Evolutionary conservation across 2,888 invertebrate genomes (phyloP), one percentile per base, ranked within the genome.

Genomic region (Philhelius pedissequus): DNA sequence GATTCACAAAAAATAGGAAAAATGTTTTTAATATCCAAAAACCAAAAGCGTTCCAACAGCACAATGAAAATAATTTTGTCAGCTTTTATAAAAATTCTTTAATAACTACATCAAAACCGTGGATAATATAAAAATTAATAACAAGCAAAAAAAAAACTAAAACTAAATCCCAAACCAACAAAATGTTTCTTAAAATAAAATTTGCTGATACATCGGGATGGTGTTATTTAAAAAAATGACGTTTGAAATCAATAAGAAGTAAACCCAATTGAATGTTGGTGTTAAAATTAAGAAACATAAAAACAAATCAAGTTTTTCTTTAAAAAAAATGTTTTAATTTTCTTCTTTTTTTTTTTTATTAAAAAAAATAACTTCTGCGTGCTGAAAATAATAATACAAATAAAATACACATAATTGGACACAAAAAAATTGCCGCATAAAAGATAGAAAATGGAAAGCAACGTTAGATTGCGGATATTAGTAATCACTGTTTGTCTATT

Each of bases 381-480:
- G 27, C 4, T 30, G 30, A 25, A 43, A 43, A 60, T 25, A 27
- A 25, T 22, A 45, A 48, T 25, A 48, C 48, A 22, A 22, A 22
- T 27, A 25, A 58, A 35, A 54, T 30, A 6, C 35, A 52, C 27
- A 73, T 18, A 71, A 38, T n/a, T 15, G 11, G 5, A 54, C 22
- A 45, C 20, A 18, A 43, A 56, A 52, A 60, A 58, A 45, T 30
- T 27, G 27, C 18, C n/a, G 35, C 38, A 45, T 38, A 76, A 71
- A 66, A 52, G 40, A 68, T 13, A 74, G 32, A 73, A 73, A 73
- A 83, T 83, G 83, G 83, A 83, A 83, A 79, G 56, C 62, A 83
- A 69, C 56, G 58, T 79, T 74, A 74, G 69, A 64, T 40, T 79
- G 56, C 73, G 83, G 64, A 74, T 83, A 58, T 64, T 79, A 27